Evolutionary conservation across 1,140 invertebrate species (phyloP).

Genomic region (Aphaenogaster floridana): DNA sequence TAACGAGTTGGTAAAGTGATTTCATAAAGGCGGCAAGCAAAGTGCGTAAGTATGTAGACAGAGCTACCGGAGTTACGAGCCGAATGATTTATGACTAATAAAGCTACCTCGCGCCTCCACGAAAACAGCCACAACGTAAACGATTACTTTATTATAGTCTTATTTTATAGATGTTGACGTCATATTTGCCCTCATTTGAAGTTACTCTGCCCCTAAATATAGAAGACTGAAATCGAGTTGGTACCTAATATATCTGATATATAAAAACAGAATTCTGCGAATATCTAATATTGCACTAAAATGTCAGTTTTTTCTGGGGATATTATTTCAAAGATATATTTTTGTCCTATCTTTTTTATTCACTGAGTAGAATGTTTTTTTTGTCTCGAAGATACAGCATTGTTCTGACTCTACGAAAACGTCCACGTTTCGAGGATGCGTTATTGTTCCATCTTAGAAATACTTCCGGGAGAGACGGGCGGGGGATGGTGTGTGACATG

Average conservation of each 20-base stretch:
- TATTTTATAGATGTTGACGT: slow-evolving; percentile 34
- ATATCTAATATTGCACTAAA: background rate
- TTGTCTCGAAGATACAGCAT: background rate
- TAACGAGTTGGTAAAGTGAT: slow-evolving; percentile 41
- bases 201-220: background rate
- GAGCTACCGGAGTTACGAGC: slow-evolving; percentile 55
- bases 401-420: background rate
- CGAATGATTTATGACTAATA: slow-evolving; percentile 57
- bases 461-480: slow-evolving; percentile 11
- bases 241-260: background rate
- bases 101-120: slow-evolving; percentile 12
- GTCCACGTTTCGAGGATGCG: background rate
- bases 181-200: slow-evolving; percentile 6
- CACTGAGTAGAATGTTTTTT: background rate
- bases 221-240: background rate
- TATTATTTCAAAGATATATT: background rate
- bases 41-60: slow-evolving; percentile 43
- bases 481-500: background rate
- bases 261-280: background rate
- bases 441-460: slow-evolving; percentile 33
- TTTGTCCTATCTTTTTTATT: background rate
- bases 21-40: slow-evolving; percentile 38
- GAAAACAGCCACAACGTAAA: slow-evolving; percentile 24
- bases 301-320: background rate
- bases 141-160: slow-evolving; percentile 36